phyloP scores from a whole-genome alignment of 2,113 vertebrate species.

The Forbesichthys agassizii region DNA sequence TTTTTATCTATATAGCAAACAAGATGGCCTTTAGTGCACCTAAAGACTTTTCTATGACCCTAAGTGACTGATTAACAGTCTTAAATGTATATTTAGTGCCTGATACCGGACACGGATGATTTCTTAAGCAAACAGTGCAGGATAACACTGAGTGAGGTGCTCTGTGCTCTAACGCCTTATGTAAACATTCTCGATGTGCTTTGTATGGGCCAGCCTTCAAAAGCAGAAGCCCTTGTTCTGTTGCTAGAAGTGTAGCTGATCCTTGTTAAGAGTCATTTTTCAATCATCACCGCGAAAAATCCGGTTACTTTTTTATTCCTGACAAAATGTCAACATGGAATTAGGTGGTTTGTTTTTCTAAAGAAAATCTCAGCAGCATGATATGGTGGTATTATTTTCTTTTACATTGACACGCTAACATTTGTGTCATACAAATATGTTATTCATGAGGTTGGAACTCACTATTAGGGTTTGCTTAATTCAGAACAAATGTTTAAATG shows the following conservation, averaged over 20 bases:
- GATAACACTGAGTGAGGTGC: slow-evolving; percentile 53
- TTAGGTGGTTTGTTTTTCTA: background rate
- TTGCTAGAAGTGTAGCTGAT: slow-evolving; percentile 1
- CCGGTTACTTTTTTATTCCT: background rate
- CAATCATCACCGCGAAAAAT: background rate
- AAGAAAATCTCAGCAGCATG: background rate
- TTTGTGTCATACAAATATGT: too few relatives aligned
- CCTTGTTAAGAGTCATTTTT: background rate
- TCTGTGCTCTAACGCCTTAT: slow-evolving; percentile 56
- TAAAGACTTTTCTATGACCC: slow-evolving; percentile 46
- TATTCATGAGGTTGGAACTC: too few relatives aligned
- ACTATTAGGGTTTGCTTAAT: too few relatives aligned
- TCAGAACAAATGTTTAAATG: too few relatives aligned
- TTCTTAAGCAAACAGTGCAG: slow-evolving; percentile 67
- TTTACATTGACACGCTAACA: too few relatives aligned
- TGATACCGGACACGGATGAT: slow-evolving; percentile 70
- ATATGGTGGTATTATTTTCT: too few relatives aligned
- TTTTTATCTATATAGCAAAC: slow-evolving; percentile 54
- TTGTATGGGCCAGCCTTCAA: slow-evolving; percentile 31
- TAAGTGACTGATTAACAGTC: slow-evolving; percentile 33
- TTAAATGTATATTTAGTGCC: slow-evolving; percentile 68
- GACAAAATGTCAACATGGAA: background rate
- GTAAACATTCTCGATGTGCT: slow-evolving; percentile 61
- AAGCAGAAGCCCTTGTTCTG: slow-evolving; percentile 7
- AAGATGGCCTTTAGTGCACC: slow-evolving; percentile 45